Base-by-base conservation (phyloP, 2,797 vertebrate genomes). In the Crypturellus tataupa region DNA sequence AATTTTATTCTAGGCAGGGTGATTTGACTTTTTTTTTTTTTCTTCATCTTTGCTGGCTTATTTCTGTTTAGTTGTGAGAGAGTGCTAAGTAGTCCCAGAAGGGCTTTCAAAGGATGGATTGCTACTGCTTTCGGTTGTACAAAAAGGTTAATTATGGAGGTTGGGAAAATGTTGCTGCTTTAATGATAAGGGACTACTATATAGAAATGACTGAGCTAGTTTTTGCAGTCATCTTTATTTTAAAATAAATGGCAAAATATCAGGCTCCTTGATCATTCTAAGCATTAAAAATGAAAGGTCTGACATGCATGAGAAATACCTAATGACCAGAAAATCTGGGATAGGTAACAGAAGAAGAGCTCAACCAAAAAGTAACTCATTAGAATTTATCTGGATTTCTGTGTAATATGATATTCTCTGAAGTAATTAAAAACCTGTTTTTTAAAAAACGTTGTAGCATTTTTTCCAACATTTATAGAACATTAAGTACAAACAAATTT, bases 91-190 rank as follows among this genome's bases (percentile, higher is more conserved):
- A 95, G 92, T 71, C 93, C 85, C 90, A 91, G 77, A 95, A 96
- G 94, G 71, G 77, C 89, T 95, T 96, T 95, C 79, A 82, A 96
- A 94, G 92, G 87, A 90, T 94, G 73, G 83, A 94, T 80, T 92
- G 81, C 90, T 91, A 67, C 92, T 94, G 90, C 92, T 91, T 95
- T 93, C 0, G 0, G 68, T 91, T 89, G 67, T 95, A 95, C 89
- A 95, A 75, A 95, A 95, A 95, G 90, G 95, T 96, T 95, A 97
- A 96, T 96, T 96, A 82, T 87, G 51, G 89, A 96, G 94, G 91
- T 80, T 96, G 91, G 82, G 58, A 95, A 94, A 96, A 93, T 58
- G 91, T 91, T 94, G 80, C 93, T 90, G 70, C 89, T 95, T 95
- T 95, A 95, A 85, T 95, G 90, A 78, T 95, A 94, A 95, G 89